Base-by-base conservation (phyloP, 1,140 invertebrate genomes). In the Formica selysi region DNA sequence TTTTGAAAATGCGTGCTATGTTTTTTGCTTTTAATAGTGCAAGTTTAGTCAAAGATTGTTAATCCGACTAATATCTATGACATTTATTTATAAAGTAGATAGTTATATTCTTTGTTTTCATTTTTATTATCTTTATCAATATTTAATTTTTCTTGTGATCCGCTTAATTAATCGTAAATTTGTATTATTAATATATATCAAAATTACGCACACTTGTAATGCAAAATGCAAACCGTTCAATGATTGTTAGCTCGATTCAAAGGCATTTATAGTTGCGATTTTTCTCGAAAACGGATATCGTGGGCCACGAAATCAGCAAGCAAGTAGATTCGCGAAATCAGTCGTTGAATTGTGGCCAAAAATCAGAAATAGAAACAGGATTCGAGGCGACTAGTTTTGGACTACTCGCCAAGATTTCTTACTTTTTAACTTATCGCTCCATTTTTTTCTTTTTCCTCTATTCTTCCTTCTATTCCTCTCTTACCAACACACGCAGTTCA, bases 341-440 rank as follows among this genome's bases (percentile, higher is more conserved):
- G 44, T 79, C 79, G 85, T 80, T 85, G 86, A 90, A 85, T 87
- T 70, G 68, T n/a, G 36, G 76, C 85, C 74, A 90, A 70, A 11
- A 73, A 80, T 87, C 41, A 54, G 11, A 51, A 38, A 8, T 36
- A 61, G 19, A 38, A 51, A 62, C 44, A 48, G 44, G 61, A 76
- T 84, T 36, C 68, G 44, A 76, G 76, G 81, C 80, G 64, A 81
- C 79, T 85, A 51, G n/a, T 81, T 90, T 87, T 87, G 68, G 68
- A 73, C 81, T 73, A 59, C 71, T 64, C 78, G 85, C 73, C 89
- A 71, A 48, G 76, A 79, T 70, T 85, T 32, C 59, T 87, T 51
- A 65, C 22, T 48, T 68, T 59, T 57, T 78, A 16, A 22, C 13
- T 29, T 26, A 22, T 7, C 44, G 29, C n/a, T 51, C 29, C n/a